Percentiles rank a stretch among this genome's conserved stretches.
phyloP scores from a whole-genome alignment of 2,888 invertebrate genomes.

The Nysson spinosus region DNA sequence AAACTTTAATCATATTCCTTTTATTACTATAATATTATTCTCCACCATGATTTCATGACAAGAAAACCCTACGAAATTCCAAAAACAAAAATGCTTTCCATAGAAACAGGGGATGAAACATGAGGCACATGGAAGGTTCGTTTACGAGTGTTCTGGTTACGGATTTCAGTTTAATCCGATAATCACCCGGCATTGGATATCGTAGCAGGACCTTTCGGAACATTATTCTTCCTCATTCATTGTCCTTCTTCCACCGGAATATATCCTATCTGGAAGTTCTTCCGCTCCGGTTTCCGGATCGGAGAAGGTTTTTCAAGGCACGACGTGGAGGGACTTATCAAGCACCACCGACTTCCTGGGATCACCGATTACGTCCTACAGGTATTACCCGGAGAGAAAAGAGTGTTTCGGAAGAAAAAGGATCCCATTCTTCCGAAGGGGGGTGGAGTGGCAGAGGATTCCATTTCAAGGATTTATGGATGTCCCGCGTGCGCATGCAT shows the following conservation, averaged over 20 bases:
- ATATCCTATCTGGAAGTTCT: background rate
- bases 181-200: constrained; percentile 49
- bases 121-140: constrained; percentile 32
- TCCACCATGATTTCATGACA: too few species aligned
- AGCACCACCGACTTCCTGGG: constrained; percentile 53
- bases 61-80: too few species aligned
- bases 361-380: constrained; percentile 61
- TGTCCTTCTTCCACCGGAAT: background rate
- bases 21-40: too few species aligned
- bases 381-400: constrained; percentile 26
- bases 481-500: constrained; percentile 6
- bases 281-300: constrained; percentile 1
- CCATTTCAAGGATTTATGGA: constrained; percentile 29
- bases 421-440: background rate
- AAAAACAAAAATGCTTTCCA: background rate
- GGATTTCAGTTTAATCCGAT: constrained; percentile 62
- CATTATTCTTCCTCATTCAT: constrained; percentile 39
- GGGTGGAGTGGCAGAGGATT: constrained; percentile 6
- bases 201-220: constrained; percentile 41
- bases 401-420: constrained; percentile 13
- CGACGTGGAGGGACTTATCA: constrained; percentile 53
- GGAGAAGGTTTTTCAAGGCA: constrained; percentile 39
- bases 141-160: constrained; percentile 44
- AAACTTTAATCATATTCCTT: too few species aligned
- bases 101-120: background rate